Evolutionary conservation across 1,140 invertebrate genomes (phyloP).

Genomic region (Drosophila parabipectinata): DNA sequence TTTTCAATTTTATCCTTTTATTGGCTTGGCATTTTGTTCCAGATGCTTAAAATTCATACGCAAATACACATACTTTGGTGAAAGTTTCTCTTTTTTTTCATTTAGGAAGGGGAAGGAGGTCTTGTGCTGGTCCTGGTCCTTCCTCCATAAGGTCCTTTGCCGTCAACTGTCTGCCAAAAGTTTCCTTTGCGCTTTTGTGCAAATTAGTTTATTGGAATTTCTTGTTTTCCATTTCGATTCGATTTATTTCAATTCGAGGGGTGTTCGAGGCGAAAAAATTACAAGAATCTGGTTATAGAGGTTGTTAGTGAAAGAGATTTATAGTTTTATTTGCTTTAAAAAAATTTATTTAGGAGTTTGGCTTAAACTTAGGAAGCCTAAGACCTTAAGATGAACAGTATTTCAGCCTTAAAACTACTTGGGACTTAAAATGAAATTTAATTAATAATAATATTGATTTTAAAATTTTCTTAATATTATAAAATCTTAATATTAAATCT

Average conservation of each 20-base stretch:
- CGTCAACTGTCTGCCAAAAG: conserved; percentile 52
- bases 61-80: conserved; percentile 45
- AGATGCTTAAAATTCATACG: conserved; percentile 80
- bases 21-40: conserved; percentile 74
- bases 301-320: conserved; percentile 17
- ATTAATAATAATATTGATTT: too few species aligned
- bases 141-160: conserved; percentile 16
- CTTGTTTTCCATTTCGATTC: conserved; percentile 58
- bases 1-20: conserved; percentile 82
- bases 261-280: too few species aligned
- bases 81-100: conserved; percentile 1
- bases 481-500: too few species aligned
- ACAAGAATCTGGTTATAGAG: not conserved
- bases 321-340: conserved; percentile 3
- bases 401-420: too few species aligned
- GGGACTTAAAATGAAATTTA: too few species aligned
- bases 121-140: conserved; percentile 1
- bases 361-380: not conserved
- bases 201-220: conserved; percentile 84
- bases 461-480: too few species aligned
- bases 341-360: not conserved
- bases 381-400: too few species aligned
- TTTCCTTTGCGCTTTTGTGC: conserved; percentile 59
- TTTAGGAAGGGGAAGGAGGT: not conserved
- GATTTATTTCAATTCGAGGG: conserved; percentile 15